Conservation (phyloP, 2,113 vertebrate genomes). For the Smithornis capensis region DNA sequence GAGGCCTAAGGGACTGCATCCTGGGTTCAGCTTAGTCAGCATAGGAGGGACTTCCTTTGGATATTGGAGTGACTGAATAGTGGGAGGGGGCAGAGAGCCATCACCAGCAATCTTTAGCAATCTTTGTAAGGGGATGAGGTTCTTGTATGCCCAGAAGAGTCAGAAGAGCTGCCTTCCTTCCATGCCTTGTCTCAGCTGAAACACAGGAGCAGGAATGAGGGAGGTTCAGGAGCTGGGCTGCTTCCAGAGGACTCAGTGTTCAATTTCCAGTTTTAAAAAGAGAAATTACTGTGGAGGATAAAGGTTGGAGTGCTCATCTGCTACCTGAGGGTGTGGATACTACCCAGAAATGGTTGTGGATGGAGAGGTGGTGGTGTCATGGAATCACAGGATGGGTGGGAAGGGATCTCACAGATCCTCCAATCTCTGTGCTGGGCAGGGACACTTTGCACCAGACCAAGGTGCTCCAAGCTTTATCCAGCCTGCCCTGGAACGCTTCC, state of each 20-base stretch:
- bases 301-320: neutral
- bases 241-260: neutral
- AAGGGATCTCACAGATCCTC: neutral
- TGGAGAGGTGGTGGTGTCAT: neutral
- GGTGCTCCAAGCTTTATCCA: neutral
- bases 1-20: neutral
- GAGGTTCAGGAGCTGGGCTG: neutral
- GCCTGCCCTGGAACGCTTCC: neutral
- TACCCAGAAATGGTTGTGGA: fast-evolving
- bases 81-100: neutral
- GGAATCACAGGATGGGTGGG: neutral
- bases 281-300: neutral
- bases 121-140: neutral
- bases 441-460: neutral
- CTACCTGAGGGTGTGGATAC: neutral
- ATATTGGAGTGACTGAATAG: neutral
- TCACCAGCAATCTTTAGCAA: neutral
- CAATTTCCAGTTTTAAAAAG: neutral
- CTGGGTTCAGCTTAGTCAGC: neutral
- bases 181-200: neutral
- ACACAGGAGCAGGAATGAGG: neutral
- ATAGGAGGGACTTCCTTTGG: neutral
- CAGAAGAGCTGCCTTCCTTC: neutral
- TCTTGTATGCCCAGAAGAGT: neutral
- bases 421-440: neutral